Conservation (phyloP, 2,113 vertebrate species). For the Sterna hirundo region DNA sequence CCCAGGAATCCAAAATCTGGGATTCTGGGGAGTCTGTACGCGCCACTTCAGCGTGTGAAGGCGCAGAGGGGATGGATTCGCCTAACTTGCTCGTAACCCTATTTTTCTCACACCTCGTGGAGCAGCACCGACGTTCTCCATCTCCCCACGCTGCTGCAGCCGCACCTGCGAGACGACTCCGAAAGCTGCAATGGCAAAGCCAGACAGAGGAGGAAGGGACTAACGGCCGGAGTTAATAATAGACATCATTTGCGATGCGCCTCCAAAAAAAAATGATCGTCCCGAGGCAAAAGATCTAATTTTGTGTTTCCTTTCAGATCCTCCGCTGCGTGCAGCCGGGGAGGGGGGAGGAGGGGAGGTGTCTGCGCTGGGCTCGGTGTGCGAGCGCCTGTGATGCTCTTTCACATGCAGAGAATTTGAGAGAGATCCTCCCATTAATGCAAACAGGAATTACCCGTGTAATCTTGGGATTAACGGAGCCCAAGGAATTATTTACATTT, state of each 20-base stretch:
- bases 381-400: neutral
- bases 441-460: slow-evolving; percentile 51
- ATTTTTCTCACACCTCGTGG: neutral
- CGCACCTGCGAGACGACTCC: neutral
- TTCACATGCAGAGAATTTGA: slow-evolving; percentile 41
- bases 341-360: neutral
- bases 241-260: neutral
- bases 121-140: neutral
- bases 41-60: neutral
- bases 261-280: neutral
- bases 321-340: neutral
- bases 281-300: neutral
- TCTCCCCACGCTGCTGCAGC: neutral
- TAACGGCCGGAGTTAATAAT: neutral
- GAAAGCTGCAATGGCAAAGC: neutral
- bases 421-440: slow-evolving; percentile 36
- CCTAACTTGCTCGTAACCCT: neutral
- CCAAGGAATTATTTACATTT: slow-evolving; percentile 56
- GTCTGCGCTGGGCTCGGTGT: fast-evolving
- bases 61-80: neutral
- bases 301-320: slow-evolving; percentile 11
- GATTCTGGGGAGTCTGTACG: fast-evolving
- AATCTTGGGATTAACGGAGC: slow-evolving; percentile 44
- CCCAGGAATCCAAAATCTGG: neutral
- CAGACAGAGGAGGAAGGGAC: neutral